Evolutionary conservation across 2,113 vertebrate genomes (phyloP), one percentile per base, ranked within the genome.

Genomic region (Callospermophilus lateralis): DNA sequence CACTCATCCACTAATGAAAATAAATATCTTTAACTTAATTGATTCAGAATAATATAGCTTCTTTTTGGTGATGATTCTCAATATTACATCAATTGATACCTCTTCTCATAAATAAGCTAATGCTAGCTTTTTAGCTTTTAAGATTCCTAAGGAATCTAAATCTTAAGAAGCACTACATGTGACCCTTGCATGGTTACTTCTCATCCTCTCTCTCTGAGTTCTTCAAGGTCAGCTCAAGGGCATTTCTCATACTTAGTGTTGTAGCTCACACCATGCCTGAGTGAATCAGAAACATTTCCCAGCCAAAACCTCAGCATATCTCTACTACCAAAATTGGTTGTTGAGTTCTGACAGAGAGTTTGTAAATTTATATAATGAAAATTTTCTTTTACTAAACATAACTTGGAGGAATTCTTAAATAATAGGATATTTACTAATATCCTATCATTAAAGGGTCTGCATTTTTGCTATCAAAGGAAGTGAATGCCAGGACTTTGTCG

Each of bases 101-200:
- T 53, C 13, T 65, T 89, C 28, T 93, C 67, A 42, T 70, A 48
- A 16, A 87, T 78, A 48, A 84, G 12, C 12, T 51, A 3, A 86
- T 20, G 16, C 7, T 70, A 32, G 9, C 28, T 80, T 81, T 34
- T 61, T 28, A 32, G n/a, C 8, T 10, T 84, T 8, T 19, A 63
- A 89, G 20, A 77, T 65, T 85, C 16, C 8, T 30, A 15, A 45
- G 16, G 45, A 42, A 72, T 6, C 2, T 76, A 77, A 88, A 76
- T 6, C 28, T 12, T 76, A 5, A 30, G 34, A 74, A 73, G 7
- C 5, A 55, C 34, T 20, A 32, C 48, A 61, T 51, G 15, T 0
- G 4, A 51, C 24, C 0, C 16, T 39, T 81, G 26, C 0, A 8
- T 3, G 7, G 42, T 0, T 0, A 70, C 6, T 63, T 45, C 28